Conservation (phyloP, 2,888 invertebrate genomes). For the Volucella bombylans region DNA sequence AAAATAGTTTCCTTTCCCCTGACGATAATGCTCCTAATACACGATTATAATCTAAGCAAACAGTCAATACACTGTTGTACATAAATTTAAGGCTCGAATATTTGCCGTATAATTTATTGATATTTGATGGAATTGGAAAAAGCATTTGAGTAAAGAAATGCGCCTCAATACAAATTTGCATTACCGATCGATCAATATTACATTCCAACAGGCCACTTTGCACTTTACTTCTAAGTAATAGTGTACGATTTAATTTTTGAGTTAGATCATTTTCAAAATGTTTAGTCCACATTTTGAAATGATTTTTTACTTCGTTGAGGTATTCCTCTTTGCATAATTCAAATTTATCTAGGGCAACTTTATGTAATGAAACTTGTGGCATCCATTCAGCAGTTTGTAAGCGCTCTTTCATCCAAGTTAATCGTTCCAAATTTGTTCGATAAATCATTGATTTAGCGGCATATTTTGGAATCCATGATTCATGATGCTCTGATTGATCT, state of each 20-base stretch:
- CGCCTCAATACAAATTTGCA: slow-evolving; percentile 89
- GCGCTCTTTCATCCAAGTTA: slow-evolving; percentile 85
- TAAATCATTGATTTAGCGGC: slow-evolving; percentile 89
- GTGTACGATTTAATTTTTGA: slow-evolving; percentile 86
- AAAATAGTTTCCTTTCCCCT: slow-evolving; percentile 90
- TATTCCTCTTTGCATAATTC: slow-evolving; percentile 78
- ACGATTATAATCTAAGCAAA: slow-evolving; percentile 90
- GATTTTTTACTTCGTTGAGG: slow-evolving; percentile 82
- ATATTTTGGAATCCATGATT: slow-evolving; percentile 87
- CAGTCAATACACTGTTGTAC: slow-evolving; percentile 88
- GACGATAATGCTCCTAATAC: slow-evolving; percentile 89
- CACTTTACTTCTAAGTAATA: slow-evolving; percentile 87
- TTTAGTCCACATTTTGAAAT: slow-evolving; percentile 85
- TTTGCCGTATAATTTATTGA: slow-evolving; percentile 86
- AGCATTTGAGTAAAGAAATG: slow-evolving; percentile 88
- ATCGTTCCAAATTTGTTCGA: slow-evolving; percentile 86
- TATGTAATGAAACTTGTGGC: slow-evolving; percentile 87
- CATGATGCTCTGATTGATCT: slow-evolving; percentile 85
- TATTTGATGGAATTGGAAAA: slow-evolving; percentile 87
- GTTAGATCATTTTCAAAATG: slow-evolving; percentile 85
- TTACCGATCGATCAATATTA: slow-evolving; percentile 88
- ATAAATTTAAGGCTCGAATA: slow-evolving; percentile 85
- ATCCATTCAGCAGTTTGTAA: slow-evolving; percentile 91
- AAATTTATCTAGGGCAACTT: slow-evolving; percentile 85
- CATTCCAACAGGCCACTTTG: slow-evolving; percentile 88